phyloP scores from a whole-genome alignment of 1,140 invertebrate genomes.

The Drosophila azteca region DNA sequence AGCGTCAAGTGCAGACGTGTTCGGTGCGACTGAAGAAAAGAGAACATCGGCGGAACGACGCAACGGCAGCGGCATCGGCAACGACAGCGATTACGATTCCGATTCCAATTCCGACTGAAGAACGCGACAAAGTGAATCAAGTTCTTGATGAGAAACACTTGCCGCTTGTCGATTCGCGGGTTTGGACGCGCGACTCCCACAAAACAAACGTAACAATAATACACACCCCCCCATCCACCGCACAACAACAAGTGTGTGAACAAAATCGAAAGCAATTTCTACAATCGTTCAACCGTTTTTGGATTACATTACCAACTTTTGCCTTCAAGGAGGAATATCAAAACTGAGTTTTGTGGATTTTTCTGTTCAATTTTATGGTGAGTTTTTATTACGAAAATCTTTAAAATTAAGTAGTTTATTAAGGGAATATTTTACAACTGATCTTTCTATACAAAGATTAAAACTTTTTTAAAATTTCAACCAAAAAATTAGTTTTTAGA shows the following conservation, averaged over 20 bases:
- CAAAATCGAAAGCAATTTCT: constrained; percentile 1
- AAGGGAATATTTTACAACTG: too few relatives aligned
- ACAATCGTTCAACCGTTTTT: constrained; percentile 2
- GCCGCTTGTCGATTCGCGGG: constrained; percentile 55
- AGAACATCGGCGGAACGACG: constrained; percentile 9
- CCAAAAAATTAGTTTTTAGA: too few relatives aligned
- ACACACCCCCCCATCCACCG: not conserved
- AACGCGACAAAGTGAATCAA: constrained; percentile 44
- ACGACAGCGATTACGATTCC: constrained; percentile 28
- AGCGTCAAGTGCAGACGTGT: constrained; percentile 45
- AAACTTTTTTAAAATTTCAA: too few relatives aligned
- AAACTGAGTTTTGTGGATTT: constrained; percentile 38
- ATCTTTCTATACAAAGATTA: too few relatives aligned
- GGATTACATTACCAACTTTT: constrained; percentile 29
- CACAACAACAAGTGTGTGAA: constrained; percentile 24
- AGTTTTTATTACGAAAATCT: constrained; percentile 8
- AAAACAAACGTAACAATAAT: constrained; percentile 28
- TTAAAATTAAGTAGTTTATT: not conserved
- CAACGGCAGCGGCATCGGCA: too few relatives aligned
- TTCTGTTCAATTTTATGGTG: constrained; percentile 55
- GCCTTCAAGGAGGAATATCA: not conserved
- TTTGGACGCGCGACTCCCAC: constrained; percentile 36
- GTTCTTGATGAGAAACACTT: constrained; percentile 59
- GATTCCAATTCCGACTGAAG: constrained; percentile 26
- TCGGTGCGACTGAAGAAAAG: constrained; percentile 6